A percentile compares a stretch with the other conserved stretches of the same genome.
phyloP scores from a whole-genome alignment of 1,140 invertebrate species.

The Ceratina calcarata region DNA sequence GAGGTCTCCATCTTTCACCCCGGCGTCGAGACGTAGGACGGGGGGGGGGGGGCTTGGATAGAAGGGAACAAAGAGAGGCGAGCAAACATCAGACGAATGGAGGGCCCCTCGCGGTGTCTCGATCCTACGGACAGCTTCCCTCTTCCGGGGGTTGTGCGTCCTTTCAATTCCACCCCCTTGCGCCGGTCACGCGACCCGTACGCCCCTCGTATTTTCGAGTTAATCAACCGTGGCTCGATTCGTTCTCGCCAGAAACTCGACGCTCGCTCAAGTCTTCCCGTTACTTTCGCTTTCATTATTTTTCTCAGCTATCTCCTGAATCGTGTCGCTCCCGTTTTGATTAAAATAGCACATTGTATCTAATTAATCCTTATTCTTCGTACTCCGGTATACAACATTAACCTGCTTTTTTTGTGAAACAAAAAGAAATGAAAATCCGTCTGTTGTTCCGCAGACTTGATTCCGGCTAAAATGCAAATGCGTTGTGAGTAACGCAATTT shows the following conservation, averaged over 20 bases:
- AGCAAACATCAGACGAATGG: constrained; percentile 41
- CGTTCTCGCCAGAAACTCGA: background rate
- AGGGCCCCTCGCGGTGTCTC: background rate
- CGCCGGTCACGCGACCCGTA: background rate
- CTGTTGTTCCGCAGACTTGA: background rate
- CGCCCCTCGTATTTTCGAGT: constrained; percentile 59
- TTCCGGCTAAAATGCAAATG: constrained; percentile 21
- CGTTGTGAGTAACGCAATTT: constrained; percentile 28
- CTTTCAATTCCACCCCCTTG: constrained; percentile 6
- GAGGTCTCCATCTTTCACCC: background rate
- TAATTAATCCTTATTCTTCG: no score
- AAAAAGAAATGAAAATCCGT: background rate
- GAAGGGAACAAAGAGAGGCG: constrained; percentile 26
- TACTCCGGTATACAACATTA: no score
- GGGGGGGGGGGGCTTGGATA: no score
- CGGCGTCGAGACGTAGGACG: background rate
- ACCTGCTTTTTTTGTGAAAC: no score
- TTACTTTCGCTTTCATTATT: background rate
- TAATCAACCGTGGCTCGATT: constrained; percentile 62
- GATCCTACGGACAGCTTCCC: constrained; percentile 10
- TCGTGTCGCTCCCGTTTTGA: no score
- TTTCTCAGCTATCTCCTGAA: no score
- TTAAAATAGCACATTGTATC: no score
- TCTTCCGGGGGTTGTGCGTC: constrained; percentile 17
- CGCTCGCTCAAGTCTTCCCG: no score